Evolutionary conservation across 2,888 invertebrate genomes (phyloP).

Genomic region (Aporophyla lueneburgensis): DNA sequence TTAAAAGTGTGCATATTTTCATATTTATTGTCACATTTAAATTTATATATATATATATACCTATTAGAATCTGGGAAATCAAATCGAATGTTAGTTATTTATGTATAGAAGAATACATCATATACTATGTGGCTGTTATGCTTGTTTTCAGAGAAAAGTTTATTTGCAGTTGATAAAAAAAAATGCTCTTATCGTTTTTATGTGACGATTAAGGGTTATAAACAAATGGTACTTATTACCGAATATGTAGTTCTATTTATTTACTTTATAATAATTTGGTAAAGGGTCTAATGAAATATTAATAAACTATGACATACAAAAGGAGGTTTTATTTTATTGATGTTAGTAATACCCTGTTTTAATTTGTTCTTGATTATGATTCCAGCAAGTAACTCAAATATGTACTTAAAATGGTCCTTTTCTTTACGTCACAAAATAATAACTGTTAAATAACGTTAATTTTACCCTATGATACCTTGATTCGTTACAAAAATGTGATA

Average conservation of each 20-base stretch:
- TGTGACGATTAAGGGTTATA: constrained; percentile 81
- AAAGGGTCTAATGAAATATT: constrained; percentile 91
- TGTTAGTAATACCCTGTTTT: background rate
- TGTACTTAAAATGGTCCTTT: background rate
- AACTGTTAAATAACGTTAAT: too few species aligned
- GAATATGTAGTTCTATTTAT: constrained; percentile 90
- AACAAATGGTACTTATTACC: constrained; percentile 88
- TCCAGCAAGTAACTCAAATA: background rate
- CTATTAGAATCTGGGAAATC: constrained; percentile 62
- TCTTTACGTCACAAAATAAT: too few species aligned
- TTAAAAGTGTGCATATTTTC: constrained; percentile 83
- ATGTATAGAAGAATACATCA: constrained; percentile 67
- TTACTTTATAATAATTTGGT: constrained; percentile 90
- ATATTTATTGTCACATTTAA: constrained; percentile 73
- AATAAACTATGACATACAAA: constrained; percentile 87
- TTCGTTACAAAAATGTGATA: too few species aligned
- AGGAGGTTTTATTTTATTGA: constrained; percentile 67
- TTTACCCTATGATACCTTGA: too few species aligned
- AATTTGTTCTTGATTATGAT: background rate
- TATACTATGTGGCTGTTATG: constrained; percentile 87
- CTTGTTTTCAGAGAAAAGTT: constrained; percentile 85
- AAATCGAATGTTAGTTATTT: constrained; percentile 75
- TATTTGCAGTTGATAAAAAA: constrained; percentile 84
- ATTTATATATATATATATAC: constrained; percentile 64
- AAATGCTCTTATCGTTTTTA: constrained; percentile 79